Conservation (phyloP, 2,113 vertebrate species). For the Bothrops jararaca region DNA sequence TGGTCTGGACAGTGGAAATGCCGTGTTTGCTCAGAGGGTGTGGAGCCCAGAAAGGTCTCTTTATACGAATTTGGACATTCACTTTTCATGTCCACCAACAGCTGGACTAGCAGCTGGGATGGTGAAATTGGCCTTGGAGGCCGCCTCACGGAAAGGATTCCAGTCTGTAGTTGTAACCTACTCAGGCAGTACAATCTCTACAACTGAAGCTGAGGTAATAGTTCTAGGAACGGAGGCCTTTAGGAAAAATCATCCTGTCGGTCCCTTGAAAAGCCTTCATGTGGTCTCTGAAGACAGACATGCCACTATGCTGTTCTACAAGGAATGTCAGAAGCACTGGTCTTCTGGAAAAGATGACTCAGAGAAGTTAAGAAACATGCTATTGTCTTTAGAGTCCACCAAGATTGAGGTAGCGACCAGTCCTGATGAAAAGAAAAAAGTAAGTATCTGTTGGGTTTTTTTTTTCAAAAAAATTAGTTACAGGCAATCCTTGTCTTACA, state of each 20-base stretch:
- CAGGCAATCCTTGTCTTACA: background rate
- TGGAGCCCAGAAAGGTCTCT: background rate
- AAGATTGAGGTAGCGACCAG: background rate
- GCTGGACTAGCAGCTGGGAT: background rate
- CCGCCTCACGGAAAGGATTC: background rate
- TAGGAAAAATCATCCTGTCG: background rate
- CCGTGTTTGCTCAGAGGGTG: background rate
- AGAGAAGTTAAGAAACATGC: background rate
- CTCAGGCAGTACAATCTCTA: background rate
- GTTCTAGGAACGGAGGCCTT: background rate
- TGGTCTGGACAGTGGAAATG: background rate
- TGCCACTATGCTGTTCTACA: background rate
- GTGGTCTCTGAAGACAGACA: background rate
- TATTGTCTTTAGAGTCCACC: background rate
- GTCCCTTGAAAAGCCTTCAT: background rate
- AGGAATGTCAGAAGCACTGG: background rate
- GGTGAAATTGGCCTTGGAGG: background rate
- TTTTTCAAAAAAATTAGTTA: background rate
- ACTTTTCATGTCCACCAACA: background rate
- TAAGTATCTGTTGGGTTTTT: background rate
- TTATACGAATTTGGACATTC: background rate
- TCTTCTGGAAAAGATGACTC: background rate
- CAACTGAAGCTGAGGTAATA: background rate
- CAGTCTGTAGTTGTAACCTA: background rate
- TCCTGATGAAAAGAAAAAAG: background rate